phyloP scores from a whole-genome alignment of 1,140 invertebrate species.

The Plodia interpunctella region DNA sequence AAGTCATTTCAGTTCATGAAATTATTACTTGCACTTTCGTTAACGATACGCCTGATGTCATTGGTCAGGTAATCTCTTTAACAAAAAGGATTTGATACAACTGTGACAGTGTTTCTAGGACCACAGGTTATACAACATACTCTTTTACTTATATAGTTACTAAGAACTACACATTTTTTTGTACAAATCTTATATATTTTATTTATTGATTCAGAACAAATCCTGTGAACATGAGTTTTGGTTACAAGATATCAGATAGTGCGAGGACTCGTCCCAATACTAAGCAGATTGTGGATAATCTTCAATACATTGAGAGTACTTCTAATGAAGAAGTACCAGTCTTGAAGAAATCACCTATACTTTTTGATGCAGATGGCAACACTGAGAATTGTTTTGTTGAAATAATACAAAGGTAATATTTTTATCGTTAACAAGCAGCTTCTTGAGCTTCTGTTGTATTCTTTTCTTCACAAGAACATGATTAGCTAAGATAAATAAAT shows the following conservation, averaged over 20 bases:
- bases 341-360: not conserved
- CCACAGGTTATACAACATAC: too few relatives aligned
- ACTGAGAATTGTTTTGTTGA: conserved; percentile 3
- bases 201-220: not conserved
- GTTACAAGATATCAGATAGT: conserved; percentile 6
- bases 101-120: too few relatives aligned
- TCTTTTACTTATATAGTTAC: too few relatives aligned
- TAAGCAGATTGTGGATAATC: not conserved
- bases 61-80: not conserved
- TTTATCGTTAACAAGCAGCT: not conserved
- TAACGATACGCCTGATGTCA: too few relatives aligned
- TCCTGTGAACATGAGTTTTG: not conserved
- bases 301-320: not conserved
- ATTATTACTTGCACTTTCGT: too few relatives aligned
- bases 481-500: too few relatives aligned
- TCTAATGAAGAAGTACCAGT: not conserved
- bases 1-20: too few relatives aligned
- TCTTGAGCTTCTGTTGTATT: not conserved
- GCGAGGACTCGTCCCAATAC: conserved; percentile 9
- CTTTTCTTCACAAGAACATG: too few relatives aligned
- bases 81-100: not conserved
- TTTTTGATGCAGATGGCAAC: not conserved
- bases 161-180: too few relatives aligned
- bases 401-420: not conserved
- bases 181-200: too few relatives aligned